phyloP scores from a whole-genome alignment of 2,113 vertebrate species.

The Notothenia rossii region DNA sequence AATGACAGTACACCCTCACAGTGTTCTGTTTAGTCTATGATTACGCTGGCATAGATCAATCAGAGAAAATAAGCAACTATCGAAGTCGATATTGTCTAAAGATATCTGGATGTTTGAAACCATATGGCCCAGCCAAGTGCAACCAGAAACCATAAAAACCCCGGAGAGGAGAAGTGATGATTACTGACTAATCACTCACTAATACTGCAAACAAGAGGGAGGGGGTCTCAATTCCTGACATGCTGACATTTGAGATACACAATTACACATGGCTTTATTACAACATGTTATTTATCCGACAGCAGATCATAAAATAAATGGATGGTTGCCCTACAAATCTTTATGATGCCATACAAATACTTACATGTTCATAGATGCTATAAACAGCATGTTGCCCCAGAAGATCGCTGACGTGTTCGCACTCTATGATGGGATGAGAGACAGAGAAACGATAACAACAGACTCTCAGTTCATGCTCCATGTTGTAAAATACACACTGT shows the following conservation, averaged over 20 bases:
- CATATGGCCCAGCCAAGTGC: too few species aligned
- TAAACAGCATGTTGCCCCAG: background rate
- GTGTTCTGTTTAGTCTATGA: too few species aligned
- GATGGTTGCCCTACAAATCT: conserved; percentile 2
- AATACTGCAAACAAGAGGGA: conserved; percentile 3
- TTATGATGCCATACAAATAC: conserved; percentile 12
- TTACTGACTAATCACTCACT: background rate
- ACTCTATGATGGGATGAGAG: background rate
- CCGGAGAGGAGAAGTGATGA: background rate
- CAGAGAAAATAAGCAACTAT: too few species aligned
- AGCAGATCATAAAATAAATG: background rate
- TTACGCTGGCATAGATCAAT: too few species aligned
- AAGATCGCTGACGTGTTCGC: conserved; percentile 9
- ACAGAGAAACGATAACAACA: conserved; percentile 1
- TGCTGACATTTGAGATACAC: background rate
- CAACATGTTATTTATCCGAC: conserved; percentile 1
- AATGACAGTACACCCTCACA: too few species aligned
- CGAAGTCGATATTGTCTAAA: too few species aligned
- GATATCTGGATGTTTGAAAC: too few species aligned
- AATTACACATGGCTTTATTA: background rate
- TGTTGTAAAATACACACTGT: conserved; percentile 17
- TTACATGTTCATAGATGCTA: background rate
- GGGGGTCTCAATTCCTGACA: background rate
- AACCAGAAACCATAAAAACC: background rate
- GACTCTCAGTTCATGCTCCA: conserved; percentile 20